Percentiles rank a stretch among this genome's conserved stretches.
These are phyloP conservation scores for Strongylocentrotus purpuratus DNA, from an alignment of 35 echinoderm and acorn worm species.

Conservation along the genomic window DNA sequence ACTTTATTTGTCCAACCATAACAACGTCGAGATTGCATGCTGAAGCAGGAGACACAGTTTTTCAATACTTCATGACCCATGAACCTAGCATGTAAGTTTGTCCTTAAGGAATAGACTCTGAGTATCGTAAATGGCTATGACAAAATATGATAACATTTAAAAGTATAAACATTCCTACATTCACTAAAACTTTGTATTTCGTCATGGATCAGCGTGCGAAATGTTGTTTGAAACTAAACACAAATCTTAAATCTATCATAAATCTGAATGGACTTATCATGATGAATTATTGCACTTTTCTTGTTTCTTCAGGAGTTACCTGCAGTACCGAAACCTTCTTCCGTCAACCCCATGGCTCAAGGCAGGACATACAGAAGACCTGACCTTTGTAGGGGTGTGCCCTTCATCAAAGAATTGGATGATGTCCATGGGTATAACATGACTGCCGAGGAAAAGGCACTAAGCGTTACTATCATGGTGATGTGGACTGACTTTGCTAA, in stretches of 20 bases:
- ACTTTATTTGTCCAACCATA: slow-evolving; percentile 46
- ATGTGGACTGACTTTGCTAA: slow-evolving; percentile 91
- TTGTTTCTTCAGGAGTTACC: background rate
- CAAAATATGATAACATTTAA: too few species aligned
- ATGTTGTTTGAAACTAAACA: too few species aligned
- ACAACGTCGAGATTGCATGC: slow-evolving; percentile 23
- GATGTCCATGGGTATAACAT: slow-evolving; percentile 9
- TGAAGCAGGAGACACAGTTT: slow-evolving; percentile 58
- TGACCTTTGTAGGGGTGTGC: slow-evolving; percentile 73
- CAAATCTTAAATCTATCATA: too few species aligned
- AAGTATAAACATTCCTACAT: too few species aligned
- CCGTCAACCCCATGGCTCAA: slow-evolving; percentile 68
- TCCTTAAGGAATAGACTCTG: too few species aligned
- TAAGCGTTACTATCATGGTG: slow-evolving; percentile 61
- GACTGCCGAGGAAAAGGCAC: slow-evolving; percentile 53
- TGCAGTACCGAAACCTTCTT: slow-evolving; percentile 24
- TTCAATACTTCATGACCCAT: slow-evolving; percentile 80
- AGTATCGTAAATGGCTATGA: too few species aligned
- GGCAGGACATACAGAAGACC: slow-evolving; percentile 70
- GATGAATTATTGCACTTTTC: too few species aligned
- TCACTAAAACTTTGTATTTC: too few species aligned
- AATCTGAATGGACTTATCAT: background rate
- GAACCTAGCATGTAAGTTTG: slow-evolving; percentile 51
- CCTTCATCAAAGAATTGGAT: slow-evolving; percentile 52
- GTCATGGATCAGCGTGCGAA: too few species aligned